Evolutionary conservation across 2,888 invertebrate genomes (phyloP).

Genomic region (Sinotaia quadrata): DNA sequence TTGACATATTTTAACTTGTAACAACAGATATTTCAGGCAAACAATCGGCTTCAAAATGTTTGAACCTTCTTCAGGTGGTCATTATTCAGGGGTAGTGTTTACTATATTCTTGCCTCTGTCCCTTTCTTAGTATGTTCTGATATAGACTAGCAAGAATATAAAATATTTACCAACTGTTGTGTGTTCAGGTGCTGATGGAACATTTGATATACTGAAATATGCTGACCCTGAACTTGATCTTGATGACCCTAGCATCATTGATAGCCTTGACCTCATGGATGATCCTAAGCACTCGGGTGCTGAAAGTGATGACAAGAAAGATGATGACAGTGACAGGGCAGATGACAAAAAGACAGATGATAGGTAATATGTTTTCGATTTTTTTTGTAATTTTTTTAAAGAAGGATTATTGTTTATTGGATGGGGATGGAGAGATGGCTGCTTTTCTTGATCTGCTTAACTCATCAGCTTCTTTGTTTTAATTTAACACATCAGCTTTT

Average conservation of each 20-base stretch:
- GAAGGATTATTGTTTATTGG: not conserved
- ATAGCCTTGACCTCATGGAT: constrained; percentile 78
- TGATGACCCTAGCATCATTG: constrained; percentile 86
- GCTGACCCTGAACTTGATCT: constrained; percentile 92
- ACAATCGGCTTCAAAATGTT: too few species aligned
- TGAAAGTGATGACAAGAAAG: constrained; percentile 34
- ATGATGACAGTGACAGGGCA: constrained; percentile 22
- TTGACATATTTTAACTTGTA: too few species aligned
- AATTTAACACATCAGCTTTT: too few species aligned
- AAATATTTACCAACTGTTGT: constrained; percentile 58
- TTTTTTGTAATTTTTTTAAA: not conserved
- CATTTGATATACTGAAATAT: constrained; percentile 94
- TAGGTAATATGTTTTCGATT: not conserved
- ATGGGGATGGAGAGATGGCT: not conserved
- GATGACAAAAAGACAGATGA: constrained; percentile 54
- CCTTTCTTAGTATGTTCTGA: too few species aligned
- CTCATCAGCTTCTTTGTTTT: too few species aligned
- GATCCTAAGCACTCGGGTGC: constrained; percentile 33
- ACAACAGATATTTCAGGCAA: too few species aligned
- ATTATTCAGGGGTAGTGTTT: too few species aligned
- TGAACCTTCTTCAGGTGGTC: too few species aligned
- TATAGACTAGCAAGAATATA: too few species aligned
- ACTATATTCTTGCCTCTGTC: too few species aligned
- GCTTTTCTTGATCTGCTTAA: too few species aligned
- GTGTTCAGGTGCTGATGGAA: constrained; percentile 75